Evolutionary conservation across 2,113 vertebrate genomes (phyloP).

Genomic region (Trematomus loennbergii): DNA sequence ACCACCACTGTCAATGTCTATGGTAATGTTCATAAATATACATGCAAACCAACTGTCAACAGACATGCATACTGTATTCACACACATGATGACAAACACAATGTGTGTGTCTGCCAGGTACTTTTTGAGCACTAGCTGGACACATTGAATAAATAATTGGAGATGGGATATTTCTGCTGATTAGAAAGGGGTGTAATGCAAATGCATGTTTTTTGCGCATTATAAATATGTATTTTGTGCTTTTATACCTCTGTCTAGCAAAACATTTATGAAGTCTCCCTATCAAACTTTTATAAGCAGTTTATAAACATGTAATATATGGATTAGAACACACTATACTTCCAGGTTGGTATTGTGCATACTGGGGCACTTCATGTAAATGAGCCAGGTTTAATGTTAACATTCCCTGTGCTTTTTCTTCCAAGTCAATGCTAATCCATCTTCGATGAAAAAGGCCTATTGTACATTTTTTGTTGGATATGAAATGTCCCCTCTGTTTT

Average conservation of each 20-base stretch:
- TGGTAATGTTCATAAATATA: slow-evolving; percentile 77
- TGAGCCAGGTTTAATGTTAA: neutral
- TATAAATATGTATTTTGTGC: neutral
- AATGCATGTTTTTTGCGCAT: neutral
- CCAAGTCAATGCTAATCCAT: neutral
- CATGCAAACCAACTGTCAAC: neutral
- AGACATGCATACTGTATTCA: fast-evolving
- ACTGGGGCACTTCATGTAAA: neutral
- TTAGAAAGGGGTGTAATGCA: neutral
- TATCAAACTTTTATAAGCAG: neutral
- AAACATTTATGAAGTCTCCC: neutral
- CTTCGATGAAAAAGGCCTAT: neutral
- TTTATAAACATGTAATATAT: slow-evolving; percentile 4
- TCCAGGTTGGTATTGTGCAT: neutral
- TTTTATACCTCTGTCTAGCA: neutral
- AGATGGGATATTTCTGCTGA: neutral
- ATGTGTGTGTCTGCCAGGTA: neutral
- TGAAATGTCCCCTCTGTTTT: neutral
- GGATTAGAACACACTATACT: neutral
- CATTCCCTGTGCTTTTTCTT: neutral
- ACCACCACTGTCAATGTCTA: slow-evolving; percentile 89
- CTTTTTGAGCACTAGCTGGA: neutral
- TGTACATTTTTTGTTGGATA: slow-evolving; percentile 7
- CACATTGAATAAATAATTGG: neutral
- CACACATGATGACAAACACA: neutral